Conservation (phyloP, 2,797 vertebrate genomes). For the Acestrorhynchus altus region DNA sequence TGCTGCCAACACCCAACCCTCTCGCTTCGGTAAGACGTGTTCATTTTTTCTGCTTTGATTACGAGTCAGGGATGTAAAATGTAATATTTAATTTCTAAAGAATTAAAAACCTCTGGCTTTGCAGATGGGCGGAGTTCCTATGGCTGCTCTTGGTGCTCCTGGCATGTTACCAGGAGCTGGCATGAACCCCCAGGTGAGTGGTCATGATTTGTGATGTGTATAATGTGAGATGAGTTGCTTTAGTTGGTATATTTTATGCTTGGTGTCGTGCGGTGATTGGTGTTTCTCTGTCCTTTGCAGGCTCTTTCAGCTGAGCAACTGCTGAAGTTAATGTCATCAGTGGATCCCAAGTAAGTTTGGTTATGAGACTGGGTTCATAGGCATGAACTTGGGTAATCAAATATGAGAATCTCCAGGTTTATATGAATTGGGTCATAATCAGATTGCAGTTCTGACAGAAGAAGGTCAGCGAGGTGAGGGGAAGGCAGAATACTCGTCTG, state of each 20-base stretch:
- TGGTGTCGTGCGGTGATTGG: not conserved
- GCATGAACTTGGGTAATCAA: too few species aligned
- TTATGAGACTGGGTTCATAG: too few species aligned
- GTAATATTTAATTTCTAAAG: not conserved
- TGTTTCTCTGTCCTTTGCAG: conserved; percentile 53
- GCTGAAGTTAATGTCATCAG: conserved; percentile 93
- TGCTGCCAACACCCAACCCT: conserved; percentile 96
- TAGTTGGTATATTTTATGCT: not conserved
- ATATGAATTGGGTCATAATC: too few species aligned
- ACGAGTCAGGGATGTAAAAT: not conserved
- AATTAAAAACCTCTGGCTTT: too few species aligned
- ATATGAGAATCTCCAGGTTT: too few species aligned
- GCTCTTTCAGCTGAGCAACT: conserved; percentile 88
- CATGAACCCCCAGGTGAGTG: conserved; percentile 89
- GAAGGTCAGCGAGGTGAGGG: too few species aligned
- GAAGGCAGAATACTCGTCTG: too few species aligned
- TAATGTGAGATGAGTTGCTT: too few species aligned
- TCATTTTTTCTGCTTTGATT: too few species aligned
- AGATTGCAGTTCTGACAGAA: too few species aligned
- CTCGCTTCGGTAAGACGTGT: conserved; percentile 88
- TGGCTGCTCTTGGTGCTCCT: conserved; percentile 85
- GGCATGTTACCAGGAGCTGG: conserved; percentile 89
- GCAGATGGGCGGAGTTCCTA: conserved; percentile 91
- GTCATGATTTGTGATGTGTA: not conserved
- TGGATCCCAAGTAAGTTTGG: conserved; percentile 97